These are phyloP conservation scores for Luperina nickerlii DNA, from an alignment of 2,888 invertebrate genomes.

Conservation along the genomic window DNA sequence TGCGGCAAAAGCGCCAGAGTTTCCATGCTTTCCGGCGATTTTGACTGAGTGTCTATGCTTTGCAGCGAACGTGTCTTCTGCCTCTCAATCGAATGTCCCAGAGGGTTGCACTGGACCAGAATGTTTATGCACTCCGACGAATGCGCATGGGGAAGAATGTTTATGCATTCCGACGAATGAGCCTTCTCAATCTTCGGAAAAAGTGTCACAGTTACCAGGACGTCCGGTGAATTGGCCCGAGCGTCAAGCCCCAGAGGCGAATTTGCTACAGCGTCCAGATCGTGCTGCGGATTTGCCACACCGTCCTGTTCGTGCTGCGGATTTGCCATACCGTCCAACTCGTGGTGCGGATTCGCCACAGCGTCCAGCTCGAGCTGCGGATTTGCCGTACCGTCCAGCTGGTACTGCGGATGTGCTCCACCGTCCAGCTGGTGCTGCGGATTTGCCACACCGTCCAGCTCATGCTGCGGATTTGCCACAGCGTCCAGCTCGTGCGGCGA, in stretches of 20 bases:
- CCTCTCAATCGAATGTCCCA: not conserved
- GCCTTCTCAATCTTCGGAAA: not conserved
- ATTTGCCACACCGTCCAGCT: not conserved
- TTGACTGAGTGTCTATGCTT: slow-evolving; percentile 1
- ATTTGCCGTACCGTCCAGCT: not conserved
- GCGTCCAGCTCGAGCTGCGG: too few relatives aligned
- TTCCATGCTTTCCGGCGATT: not conserved
- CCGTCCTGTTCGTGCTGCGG: not conserved
- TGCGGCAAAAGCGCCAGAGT: not conserved
- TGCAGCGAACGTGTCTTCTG: not conserved
- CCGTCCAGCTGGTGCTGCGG: not conserved
- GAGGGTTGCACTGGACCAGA: not conserved
- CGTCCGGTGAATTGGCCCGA: not conserved
- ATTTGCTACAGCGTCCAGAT: not conserved
- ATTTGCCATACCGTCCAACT: not conserved
- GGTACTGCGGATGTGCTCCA: not conserved
- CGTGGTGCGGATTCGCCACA: too few relatives aligned
- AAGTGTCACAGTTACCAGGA: too few relatives aligned
- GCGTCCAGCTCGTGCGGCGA: not conserved
- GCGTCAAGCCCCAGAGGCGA: not conserved
- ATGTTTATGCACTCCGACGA: not conserved
- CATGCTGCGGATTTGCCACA: not conserved
- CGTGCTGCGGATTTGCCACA: not conserved
- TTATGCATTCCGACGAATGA: not conserved
- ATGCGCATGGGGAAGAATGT: not conserved